phyloP scores from a whole-genome alignment of 2,888 invertebrate species.

The Apodemia hepburni region DNA sequence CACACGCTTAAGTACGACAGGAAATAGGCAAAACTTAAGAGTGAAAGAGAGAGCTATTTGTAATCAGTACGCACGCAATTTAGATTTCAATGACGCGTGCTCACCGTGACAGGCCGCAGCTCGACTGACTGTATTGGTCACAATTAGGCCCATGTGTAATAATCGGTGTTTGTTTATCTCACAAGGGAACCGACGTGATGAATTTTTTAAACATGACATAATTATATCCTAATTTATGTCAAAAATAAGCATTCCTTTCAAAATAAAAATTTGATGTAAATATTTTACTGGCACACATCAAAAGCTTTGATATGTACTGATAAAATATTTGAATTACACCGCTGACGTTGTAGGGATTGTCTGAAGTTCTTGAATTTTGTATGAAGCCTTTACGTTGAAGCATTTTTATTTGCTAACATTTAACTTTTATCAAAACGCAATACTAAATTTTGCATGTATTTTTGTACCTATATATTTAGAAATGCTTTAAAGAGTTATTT shows the following conservation, averaged over 20 bases:
- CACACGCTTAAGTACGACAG: too few relatives aligned
- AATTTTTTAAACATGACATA: too few relatives aligned
- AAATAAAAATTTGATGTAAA: constrained; percentile 27
- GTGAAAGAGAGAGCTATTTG: too few relatives aligned
- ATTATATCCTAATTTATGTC: too few relatives aligned
- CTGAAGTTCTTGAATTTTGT: constrained; percentile 16
- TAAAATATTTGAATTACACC: constrained; percentile 27
- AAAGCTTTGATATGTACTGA: constrained; percentile 21
- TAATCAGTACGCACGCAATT: too few relatives aligned
- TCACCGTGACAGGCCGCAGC: too few relatives aligned
- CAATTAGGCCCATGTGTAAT: too few relatives aligned
- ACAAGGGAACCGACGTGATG: too few relatives aligned
- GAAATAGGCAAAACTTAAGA: too few relatives aligned
- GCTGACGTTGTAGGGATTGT: constrained; percentile 14
- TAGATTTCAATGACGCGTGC: too few relatives aligned
- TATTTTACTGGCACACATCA: constrained; percentile 27
- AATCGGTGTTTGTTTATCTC: too few relatives aligned
- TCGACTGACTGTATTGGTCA: too few relatives aligned
- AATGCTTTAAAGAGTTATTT: not conserved
- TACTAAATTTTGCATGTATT: not conserved
- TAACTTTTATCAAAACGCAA: not conserved
- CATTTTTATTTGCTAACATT: constrained; percentile 15
- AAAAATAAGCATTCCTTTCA: not conserved
- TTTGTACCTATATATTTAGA: not conserved
- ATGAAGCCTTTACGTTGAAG: constrained; percentile 16